These are phyloP conservation scores for Pseudolaguvia tuberculata DNA, from an alignment of 2,113 vertebrate genomes.

Conservation along the genomic window DNA sequence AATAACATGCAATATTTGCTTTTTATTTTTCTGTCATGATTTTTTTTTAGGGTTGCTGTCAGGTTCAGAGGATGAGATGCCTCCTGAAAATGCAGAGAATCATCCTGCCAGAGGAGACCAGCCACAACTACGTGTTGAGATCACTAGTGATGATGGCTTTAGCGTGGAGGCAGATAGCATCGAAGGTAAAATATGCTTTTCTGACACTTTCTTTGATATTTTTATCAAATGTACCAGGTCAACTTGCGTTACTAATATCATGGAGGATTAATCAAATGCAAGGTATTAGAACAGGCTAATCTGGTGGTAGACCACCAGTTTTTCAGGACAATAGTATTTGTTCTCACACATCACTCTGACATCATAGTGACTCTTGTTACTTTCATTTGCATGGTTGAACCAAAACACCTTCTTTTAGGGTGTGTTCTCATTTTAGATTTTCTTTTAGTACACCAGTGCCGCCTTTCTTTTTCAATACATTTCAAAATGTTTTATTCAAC, in stretches of 20 bases:
- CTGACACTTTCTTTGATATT: background rate
- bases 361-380: too few species aligned
- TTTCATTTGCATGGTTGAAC: too few species aligned
- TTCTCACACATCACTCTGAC: too few species aligned
- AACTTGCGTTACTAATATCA: background rate
- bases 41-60: conserved; percentile 65
- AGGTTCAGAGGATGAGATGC: conserved; percentile 73
- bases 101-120: conserved; percentile 65
- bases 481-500: too few species aligned
- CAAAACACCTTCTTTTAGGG: too few species aligned
- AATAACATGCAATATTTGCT: background rate
- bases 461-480: too few species aligned
- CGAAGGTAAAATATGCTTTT: conserved; percentile 67
- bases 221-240: too few species aligned
- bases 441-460: too few species aligned
- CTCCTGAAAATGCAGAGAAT: conserved; percentile 70
- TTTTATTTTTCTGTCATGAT: too few species aligned
- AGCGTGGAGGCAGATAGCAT: conserved; percentile 80
- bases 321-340: too few species aligned
- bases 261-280: background rate
- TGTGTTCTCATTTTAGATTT: too few species aligned
- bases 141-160: conserved; percentile 85
- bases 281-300: background rate
- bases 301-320: too few species aligned
- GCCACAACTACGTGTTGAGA: conserved; percentile 81